Evolutionary conservation across 2,888 invertebrate species (phyloP).

Genomic region (Prosapia bicincta): DNA sequence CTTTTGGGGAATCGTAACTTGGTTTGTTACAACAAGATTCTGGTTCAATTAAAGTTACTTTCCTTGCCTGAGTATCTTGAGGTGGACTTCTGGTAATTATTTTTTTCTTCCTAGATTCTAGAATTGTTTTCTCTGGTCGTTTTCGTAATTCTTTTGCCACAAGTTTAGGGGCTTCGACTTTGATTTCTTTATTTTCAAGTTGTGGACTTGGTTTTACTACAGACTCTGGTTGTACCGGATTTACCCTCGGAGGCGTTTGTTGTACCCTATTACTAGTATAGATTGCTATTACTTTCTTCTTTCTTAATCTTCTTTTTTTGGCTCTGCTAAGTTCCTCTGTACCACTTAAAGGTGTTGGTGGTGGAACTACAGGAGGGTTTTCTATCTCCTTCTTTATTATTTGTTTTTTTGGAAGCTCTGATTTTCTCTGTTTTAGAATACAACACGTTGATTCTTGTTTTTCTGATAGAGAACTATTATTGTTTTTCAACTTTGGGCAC

Average conservation of each 20-base stretch:
- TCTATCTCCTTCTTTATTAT: background rate
- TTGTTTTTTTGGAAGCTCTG: background rate
- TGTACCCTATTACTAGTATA: background rate
- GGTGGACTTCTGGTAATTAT: background rate
- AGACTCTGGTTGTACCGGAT: background rate
- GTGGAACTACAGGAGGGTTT: background rate
- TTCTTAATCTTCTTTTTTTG: slow-evolving; percentile 24
- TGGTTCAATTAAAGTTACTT: background rate
- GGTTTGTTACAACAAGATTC: background rate
- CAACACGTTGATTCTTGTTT: background rate
- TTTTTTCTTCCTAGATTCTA: background rate
- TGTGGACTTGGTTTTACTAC: background rate
- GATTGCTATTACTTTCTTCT: background rate
- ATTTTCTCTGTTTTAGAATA: background rate
- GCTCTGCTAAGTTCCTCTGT: slow-evolving; percentile 19
- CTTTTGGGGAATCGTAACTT: background rate
- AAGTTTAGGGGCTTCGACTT: background rate
- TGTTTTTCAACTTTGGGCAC: background rate
- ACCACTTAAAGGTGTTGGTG: background rate
- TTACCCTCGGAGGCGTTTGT: background rate
- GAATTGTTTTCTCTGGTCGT: slow-evolving; percentile 16
- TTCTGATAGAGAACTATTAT: background rate
- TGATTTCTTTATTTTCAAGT: background rate
- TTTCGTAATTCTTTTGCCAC: slow-evolving; percentile 7
- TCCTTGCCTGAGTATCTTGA: background rate